Evolutionary conservation across 2,797 vertebrate species (phyloP).

Genomic region (Platalea minor): DNA sequence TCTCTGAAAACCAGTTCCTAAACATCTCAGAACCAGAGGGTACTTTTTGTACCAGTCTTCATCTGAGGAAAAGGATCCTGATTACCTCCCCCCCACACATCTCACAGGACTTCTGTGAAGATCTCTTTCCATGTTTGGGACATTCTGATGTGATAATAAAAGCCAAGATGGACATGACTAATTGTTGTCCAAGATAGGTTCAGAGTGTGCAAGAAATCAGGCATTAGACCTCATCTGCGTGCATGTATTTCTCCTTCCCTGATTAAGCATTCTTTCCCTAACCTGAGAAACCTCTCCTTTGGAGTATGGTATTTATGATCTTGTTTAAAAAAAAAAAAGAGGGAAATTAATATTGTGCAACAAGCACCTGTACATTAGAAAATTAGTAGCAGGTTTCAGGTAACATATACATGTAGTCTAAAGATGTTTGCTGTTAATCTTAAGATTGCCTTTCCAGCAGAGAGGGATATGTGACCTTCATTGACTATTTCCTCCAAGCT

Average conservation of each 20-base stretch:
- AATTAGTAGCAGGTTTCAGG: neutral
- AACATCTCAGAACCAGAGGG: neutral
- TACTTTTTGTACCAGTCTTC: neutral
- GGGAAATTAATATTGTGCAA: neutral
- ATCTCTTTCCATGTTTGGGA: neutral
- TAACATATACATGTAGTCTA: neutral
- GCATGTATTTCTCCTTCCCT: neutral
- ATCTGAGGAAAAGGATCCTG: neutral
- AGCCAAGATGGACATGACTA: neutral
- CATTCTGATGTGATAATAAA: neutral
- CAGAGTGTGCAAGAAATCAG: neutral
- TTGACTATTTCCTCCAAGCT: neutral
- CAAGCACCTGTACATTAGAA: neutral
- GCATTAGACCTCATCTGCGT: neutral
- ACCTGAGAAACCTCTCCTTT: neutral
- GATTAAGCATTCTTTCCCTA: neutral
- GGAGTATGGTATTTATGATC: neutral
- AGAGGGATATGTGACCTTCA: neutral
- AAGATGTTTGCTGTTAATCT: neutral
- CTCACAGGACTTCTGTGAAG: neutral
- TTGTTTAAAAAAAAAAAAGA: neutral
- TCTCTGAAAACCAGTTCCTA: neutral
- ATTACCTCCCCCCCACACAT: neutral
- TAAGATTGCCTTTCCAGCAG: neutral
- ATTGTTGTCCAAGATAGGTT: neutral